Percentiles rank a stretch among this genome's conserved stretches.
phyloP scores from a whole-genome alignment of 2,797 vertebrate species.

The Numenius phaeopus region DNA sequence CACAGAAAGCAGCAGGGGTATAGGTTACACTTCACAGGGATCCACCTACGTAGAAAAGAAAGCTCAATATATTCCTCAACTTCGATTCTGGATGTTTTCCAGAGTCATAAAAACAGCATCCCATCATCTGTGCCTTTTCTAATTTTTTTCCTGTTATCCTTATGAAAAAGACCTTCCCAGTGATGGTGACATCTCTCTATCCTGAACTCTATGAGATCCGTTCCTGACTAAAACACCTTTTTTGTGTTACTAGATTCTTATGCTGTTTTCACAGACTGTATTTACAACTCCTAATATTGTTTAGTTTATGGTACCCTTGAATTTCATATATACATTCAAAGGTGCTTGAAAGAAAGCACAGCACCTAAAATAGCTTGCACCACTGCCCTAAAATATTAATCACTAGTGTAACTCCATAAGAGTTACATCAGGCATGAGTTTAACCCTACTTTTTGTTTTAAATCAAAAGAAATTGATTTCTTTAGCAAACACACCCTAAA shows the following conservation, averaged over 20 bases:
- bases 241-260: neutral
- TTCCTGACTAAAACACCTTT: constrained; percentile 18
- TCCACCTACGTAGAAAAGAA: neutral
- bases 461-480: constrained; percentile 72
- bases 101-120: constrained; percentile 34
- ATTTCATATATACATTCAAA: constrained; percentile 50
- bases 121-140: constrained; percentile 39
- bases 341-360: constrained; percentile 56
- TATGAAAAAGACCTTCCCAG: constrained; percentile 25
- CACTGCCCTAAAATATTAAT: constrained; percentile 57
- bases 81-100: constrained; percentile 51
- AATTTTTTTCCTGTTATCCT: constrained; percentile 30
- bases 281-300: constrained; percentile 60
- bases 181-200: neutral
- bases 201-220: neutral
- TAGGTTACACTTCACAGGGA: constrained; percentile 54
- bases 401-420: constrained; percentile 29
- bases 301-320: constrained; percentile 44
- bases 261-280: constrained; percentile 36
- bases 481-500: constrained; percentile 70
- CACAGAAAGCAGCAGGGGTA: neutral
- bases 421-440: constrained; percentile 67
- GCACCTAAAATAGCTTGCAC: constrained; percentile 34
- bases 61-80: constrained; percentile 33
- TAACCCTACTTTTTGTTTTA: constrained; percentile 49